Conservation (phyloP, 2,797 vertebrate genomes). For the Myotis findleyi region DNA sequence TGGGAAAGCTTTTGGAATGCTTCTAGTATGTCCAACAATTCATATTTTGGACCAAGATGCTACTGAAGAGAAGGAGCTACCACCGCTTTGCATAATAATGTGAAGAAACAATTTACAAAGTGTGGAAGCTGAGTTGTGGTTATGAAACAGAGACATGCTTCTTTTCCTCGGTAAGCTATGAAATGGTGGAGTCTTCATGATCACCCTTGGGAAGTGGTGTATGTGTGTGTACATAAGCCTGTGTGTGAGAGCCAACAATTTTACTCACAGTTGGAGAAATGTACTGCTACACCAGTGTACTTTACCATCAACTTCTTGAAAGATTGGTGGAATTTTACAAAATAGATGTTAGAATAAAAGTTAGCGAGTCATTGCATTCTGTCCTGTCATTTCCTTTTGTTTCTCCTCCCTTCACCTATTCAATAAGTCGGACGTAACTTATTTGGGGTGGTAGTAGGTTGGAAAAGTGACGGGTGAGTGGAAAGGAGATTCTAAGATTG, state of each 20-base stretch:
- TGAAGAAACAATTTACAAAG: not conserved
- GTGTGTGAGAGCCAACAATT: not conserved
- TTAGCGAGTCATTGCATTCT: not conserved
- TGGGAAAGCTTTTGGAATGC: not conserved
- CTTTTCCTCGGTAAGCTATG: not conserved
- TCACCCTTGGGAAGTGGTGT: not conserved
- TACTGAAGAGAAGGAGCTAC: not conserved
- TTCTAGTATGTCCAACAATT: not conserved
- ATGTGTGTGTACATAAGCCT: not conserved
- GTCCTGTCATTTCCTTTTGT: not conserved
- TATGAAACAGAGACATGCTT: not conserved
- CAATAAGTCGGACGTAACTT: not conserved
- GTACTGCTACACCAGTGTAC: not conserved
- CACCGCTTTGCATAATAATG: not conserved
- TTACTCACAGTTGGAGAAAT: not conserved
- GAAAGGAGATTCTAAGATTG: not conserved
- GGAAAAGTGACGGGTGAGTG: not conserved
- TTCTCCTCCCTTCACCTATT: not conserved
- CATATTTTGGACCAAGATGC: not conserved
- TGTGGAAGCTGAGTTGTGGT: not conserved
- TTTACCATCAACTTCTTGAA: not conserved
- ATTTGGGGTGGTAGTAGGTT: not conserved
- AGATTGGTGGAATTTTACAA: not conserved
- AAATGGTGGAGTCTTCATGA: not conserved
- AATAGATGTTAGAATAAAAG: not conserved